Evolutionary conservation across 2,888 invertebrate genomes (phyloP).

Genomic region (Lomographa bimaculata): DNA sequence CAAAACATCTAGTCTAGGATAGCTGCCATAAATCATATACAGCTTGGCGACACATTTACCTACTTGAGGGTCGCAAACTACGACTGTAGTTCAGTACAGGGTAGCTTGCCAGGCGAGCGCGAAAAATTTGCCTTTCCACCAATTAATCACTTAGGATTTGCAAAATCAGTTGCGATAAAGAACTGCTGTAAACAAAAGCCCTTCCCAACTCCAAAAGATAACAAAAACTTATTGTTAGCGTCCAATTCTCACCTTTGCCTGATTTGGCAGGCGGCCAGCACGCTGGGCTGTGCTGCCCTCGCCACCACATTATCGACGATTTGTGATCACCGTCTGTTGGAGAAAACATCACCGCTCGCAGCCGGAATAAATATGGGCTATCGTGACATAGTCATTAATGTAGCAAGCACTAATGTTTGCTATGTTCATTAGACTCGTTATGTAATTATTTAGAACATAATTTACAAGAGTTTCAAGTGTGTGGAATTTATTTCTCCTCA

Average conservation of each 20-base stretch:
- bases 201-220: too few relatives aligned
- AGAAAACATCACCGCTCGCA: conserved; percentile 22
- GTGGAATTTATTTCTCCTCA: conserved; percentile 4
- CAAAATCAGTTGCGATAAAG: too few relatives aligned
- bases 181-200: too few relatives aligned
- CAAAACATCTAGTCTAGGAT: too few relatives aligned
- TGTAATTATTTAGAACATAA: conserved; percentile 13
- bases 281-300: conserved; percentile 29
- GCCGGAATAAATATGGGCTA: conserved; percentile 17
- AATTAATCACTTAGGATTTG: too few relatives aligned
- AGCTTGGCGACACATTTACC: too few relatives aligned
- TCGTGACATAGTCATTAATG: conserved; percentile 19
- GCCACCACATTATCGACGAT: conserved; percentile 27
- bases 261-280: conserved; percentile 51
- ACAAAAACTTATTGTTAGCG: conserved; percentile 28
- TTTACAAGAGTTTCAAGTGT: conserved; percentile 6
- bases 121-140: too few relatives aligned
- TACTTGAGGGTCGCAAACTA: too few relatives aligned
- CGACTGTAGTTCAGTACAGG: too few relatives aligned
- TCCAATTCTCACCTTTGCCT: conserved; percentile 45
- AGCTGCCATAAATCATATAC: too few relatives aligned
- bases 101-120: too few relatives aligned
- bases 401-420: conserved; percentile 10
- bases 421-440: conserved; percentile 15
- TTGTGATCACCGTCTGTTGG: conserved; percentile 22